Base-by-base conservation (phyloP, 2,113 vertebrate species). In the Datnioides undecimradiatus region DNA sequence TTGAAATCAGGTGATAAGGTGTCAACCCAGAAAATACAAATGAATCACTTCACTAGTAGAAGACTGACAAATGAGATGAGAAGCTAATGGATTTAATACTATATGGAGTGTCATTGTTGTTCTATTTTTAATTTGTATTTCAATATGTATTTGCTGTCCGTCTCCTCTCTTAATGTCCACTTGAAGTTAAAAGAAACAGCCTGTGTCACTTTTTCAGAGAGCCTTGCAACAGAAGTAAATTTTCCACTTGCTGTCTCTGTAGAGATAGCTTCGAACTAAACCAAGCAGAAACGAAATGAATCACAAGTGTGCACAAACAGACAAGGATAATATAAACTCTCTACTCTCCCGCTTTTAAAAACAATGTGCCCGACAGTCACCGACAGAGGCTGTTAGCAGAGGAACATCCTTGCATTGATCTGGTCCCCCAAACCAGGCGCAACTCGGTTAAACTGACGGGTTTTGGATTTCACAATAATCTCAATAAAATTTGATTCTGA, bases 401-500 rank as follows among this genome's bases (percentile, higher is more conserved):
- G 29, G 5, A 64, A 36, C 34, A 38, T 59, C 54, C 49, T 49
- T n/a, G 8, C 51, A 86, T 68, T 8, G 55, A 77, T 77, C 63
- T 34, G 29, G 33, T 51, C 49, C 73, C 67, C 65, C 36, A 1
- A 83, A 12, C 3, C 23, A 75, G 21, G 23, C 63, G 33, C 12
- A 77, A 60, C 49, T 60, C 10, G 52, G 29, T 43, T 54, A 31
- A 75, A 5, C 43, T 27, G 21, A 51, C 43, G 16, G 16, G 14
- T 51, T 27, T 51, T 27, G 11, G 21, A 59, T 65, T 52, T 1
- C 4, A 51, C 64, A 48, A 46, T 45, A 1, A 73, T 60, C 17
- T 52, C 19, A 54, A 68, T 52, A 57, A 71, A 75, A 40, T 29
- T 0, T 21, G 12, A 46, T 34, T 52, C 11, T 51, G 2, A 12